Base-by-base conservation (phyloP, 2,888 invertebrate genomes). In the Coelogynopora nodosa region DNA sequence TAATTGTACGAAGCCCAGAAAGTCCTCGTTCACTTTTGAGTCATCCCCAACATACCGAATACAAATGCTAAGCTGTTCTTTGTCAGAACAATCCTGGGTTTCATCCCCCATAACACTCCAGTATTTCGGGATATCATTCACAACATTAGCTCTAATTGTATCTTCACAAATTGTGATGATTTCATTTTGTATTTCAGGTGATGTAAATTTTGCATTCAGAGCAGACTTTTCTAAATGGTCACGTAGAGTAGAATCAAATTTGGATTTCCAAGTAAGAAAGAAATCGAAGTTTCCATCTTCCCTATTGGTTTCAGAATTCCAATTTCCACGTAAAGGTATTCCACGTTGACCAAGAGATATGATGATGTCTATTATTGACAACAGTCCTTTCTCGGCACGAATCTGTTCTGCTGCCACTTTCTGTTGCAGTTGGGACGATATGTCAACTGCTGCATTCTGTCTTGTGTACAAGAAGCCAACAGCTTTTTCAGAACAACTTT, bases 401-500 rank as follows among this genome's bases (percentile, higher is more conserved):
- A 49, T 49, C 49, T 49, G 49, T 49, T 49, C 49, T 49, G 49
- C 49, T 49, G 49, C 49, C 49, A 49, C 49, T 49, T 49, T 49
- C 49, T 49, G 49, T 49, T 49, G 49, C 49, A 49, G 49, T 49
- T 49, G 49, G 49, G 49, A 49, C 49, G 49, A 49, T 49, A 49
- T 49, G 49, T 49, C 49, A 49, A 49, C 49, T 49, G 49, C 49
- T 49, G 49, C 49, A 49, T 49, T 49, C 49, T 49, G 49, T 49
- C 49, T 49, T 49, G 49, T 49, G 49, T 49, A 49, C 49, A 49
- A 49, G 49, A 49, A 49, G 49, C 49, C 49, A 49, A 49, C 49
- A 74, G 74, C 27, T 26, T 74, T 74, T 74, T 74, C 74, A 74
- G 74, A 74, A 74, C 27, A 74, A 26, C 74, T 49, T 49, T 74